A percentile compares a stretch with the other conserved stretches of the same genome.
These are phyloP conservation scores for Lordiphosa andalusiaca DNA, from an alignment of 2,888 invertebrate species.

Conservation along the genomic window DNA sequence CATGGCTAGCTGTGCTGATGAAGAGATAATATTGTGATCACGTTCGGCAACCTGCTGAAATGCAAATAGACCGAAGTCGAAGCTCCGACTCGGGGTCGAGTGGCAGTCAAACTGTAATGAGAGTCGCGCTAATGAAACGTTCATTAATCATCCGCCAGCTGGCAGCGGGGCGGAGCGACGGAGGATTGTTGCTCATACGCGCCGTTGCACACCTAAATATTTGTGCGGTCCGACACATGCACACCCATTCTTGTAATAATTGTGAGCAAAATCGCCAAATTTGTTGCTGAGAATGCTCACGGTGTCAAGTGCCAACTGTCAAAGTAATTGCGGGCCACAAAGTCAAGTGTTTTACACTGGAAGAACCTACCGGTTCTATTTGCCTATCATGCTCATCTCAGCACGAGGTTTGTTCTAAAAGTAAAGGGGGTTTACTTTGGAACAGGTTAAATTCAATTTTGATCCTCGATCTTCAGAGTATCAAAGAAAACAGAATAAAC, in stretches of 20 bases:
- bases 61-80: constrained; percentile 46
- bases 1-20: constrained; percentile 57
- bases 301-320: constrained; percentile 56
- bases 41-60: constrained; percentile 71
- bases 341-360: too few species aligned
- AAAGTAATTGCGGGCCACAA: neutral
- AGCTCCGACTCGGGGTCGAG: constrained; percentile 17
- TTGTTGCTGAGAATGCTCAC: constrained; percentile 37
- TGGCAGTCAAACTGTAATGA: constrained; percentile 42
- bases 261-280: constrained; percentile 17
- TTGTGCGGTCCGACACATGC: constrained; percentile 13
- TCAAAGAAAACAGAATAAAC: too few species aligned
- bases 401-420: too few species aligned
- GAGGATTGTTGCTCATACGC: constrained; percentile 41
- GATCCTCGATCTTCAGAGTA: too few species aligned
- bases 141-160: constrained; percentile 71
- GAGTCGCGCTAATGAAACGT: constrained; percentile 67
- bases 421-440: too few species aligned
- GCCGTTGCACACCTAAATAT: constrained; percentile 29
- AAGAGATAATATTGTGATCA: constrained; percentile 77
- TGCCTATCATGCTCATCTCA: too few species aligned
- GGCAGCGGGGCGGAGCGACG: constrained; percentile 24
- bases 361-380: too few species aligned
- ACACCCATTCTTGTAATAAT: constrained; percentile 4
- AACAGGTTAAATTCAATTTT: too few species aligned